Evolutionary conservation across 1,140 invertebrate species (phyloP).

Genomic region (Heliconius hewitsoni): DNA sequence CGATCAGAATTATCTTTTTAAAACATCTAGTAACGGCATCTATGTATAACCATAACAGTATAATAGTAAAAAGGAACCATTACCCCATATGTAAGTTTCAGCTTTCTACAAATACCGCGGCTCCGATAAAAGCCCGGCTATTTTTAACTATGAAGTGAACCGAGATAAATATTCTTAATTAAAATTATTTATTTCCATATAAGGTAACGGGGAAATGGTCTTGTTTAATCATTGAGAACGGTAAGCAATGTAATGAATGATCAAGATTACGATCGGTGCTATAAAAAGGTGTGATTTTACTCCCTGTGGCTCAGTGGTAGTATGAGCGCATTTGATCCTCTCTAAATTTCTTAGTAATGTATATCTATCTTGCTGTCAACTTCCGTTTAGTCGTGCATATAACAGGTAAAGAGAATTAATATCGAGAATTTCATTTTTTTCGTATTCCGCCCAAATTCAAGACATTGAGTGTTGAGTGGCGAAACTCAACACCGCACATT

Average conservation of each 20-base stretch:
- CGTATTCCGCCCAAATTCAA: too few relatives aligned
- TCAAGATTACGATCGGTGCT: background rate
- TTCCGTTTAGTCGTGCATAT: too few relatives aligned
- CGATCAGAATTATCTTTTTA: too few relatives aligned
- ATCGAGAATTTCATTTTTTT: too few relatives aligned
- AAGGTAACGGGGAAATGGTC: slow-evolving; percentile 5
- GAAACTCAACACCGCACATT: background rate
- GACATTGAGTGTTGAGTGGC: background rate
- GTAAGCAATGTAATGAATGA: background rate
- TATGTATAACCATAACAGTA: background rate
- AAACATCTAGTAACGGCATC: too few relatives aligned
- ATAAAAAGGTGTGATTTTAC: background rate
- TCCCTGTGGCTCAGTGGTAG: background rate
- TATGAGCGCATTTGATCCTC: background rate
- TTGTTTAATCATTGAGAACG: slow-evolving; percentile 3
- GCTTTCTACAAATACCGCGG: slow-evolving; percentile 40
- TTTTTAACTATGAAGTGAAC: slow-evolving; percentile 26
- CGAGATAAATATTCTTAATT: slow-evolving; percentile 22
- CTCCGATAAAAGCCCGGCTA: slow-evolving; percentile 21
- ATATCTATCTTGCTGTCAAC: too few relatives aligned
- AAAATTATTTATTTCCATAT: slow-evolving; percentile 28
- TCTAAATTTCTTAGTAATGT: too few relatives aligned
- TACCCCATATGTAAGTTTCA: slow-evolving; percentile 25
- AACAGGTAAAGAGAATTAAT: too few relatives aligned
- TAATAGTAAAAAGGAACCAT: background rate